Evolutionary conservation across 2,888 invertebrate genomes (phyloP).

Genomic region (Erebia palarica): DNA sequence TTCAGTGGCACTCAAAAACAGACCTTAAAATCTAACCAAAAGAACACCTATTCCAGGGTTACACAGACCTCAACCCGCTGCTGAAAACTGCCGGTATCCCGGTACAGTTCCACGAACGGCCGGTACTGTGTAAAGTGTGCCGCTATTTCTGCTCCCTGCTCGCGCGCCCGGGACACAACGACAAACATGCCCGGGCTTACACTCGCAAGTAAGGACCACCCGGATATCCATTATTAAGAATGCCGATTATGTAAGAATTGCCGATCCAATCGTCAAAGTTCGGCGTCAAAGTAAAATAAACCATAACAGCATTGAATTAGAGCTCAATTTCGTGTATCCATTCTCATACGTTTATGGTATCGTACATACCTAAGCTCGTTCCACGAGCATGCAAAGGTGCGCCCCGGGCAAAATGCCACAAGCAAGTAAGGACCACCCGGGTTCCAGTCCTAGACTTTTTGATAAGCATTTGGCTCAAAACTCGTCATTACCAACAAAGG

Average conservation of each 20-base stretch:
- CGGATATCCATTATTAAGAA: too few species aligned
- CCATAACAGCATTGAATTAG: too few species aligned
- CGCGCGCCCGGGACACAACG: slow-evolving; percentile 84
- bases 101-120: slow-evolving; percentile 85
- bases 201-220: slow-evolving; percentile 58
- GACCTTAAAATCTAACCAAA: not conserved
- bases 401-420: slow-evolving; percentile 82
- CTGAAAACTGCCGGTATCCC: slow-evolving; percentile 86
- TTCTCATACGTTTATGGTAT: too few species aligned
- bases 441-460: too few species aligned
- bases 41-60: slow-evolving; percentile 64
- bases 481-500: too few species aligned
- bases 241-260: too few species aligned
- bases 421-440: slow-evolving; percentile 55
- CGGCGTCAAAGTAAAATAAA: too few species aligned
- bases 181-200: slow-evolving; percentile 75
- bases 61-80: slow-evolving; percentile 78
- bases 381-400: too few species aligned
- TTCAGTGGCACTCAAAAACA: not conserved
- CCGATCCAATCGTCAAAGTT: too few species aligned
- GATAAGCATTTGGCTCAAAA: too few species aligned
- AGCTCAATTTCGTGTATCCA: too few species aligned
- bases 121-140: slow-evolving; percentile 91
- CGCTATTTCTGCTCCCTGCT: slow-evolving; percentile 89
- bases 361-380: too few species aligned